Evolutionary conservation across 2,113 vertebrate genomes (phyloP), one percentile per base, ranked within the genome.

Genomic region (Boulengeromyrus knoepffleri): DNA sequence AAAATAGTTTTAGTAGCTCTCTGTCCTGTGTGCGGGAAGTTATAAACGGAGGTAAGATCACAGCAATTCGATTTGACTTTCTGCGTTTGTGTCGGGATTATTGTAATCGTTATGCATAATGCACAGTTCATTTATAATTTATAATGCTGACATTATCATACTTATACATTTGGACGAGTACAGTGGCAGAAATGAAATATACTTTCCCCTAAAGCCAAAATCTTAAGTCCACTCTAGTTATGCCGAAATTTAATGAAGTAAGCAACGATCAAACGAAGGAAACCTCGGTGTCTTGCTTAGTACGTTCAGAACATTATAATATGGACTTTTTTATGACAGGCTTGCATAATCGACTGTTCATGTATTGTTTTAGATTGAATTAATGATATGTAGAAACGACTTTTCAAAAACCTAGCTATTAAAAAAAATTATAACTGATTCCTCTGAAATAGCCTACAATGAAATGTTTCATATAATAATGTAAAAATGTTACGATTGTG

Each of bases 21-120:
- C n/a, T 74, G 88, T 27, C 12, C 27, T 27, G 12, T 45, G 45
- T 6, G 39, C 13, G 42, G 21, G 24, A 47, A 8, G 42, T n/a
- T 24, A n/a, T 47, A 27, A 70, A 47, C 88, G 58, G 88, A 88
- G 88, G 88, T 88, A 74, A 46, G 87, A 45, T 46, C 19, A 17
- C 83, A 24, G 3, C 1, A 47, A 47, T 24, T 47, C 7, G 2
- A 4, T 45, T 47, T n/a, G 39, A 42, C 5, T 42, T 84, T 42
- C 80, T 9, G 58, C n/a, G 56, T 58, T 24, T 56, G 17, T 56
- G 5, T 21, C 53, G 53, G 56, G 56, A 66, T 66, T 10, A 66
- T 66, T 27, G 1, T 70, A 31, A 31, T 31, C 62, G 10, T 31
- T 70, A 70, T 70, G 62, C n/a, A 31, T 27, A 70, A 70, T 70